Conservation (phyloP, 2,888 invertebrate genomes). For the Helicoverpa assulta region DNA sequence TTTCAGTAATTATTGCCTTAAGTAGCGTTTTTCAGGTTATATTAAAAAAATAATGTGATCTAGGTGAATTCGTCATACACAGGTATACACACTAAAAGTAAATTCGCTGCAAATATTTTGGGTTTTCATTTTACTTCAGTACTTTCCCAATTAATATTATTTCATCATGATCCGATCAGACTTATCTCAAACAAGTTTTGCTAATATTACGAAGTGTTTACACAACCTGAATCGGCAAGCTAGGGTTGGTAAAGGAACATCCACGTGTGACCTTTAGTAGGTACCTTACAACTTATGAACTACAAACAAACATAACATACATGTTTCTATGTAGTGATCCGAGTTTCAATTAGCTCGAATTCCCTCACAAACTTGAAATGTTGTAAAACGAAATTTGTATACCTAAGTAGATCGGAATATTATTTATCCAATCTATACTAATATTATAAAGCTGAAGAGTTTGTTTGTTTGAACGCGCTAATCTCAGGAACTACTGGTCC, state of each 20-base stretch:
- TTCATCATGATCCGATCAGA: no score
- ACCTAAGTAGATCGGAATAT: slow-evolving; percentile 13
- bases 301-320: background rate
- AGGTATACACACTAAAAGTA: no score
- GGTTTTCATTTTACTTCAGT: no score
- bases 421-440: slow-evolving; percentile 15
- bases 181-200: background rate
- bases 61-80: no score
- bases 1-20: no score
- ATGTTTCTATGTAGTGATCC: background rate
- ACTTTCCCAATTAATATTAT: no score
- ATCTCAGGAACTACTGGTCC: no score
- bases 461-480: no score
- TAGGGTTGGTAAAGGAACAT: background rate
- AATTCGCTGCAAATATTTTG: no score
- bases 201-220: background rate
- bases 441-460: no score
- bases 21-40: no score
- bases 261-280: background rate
- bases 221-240: background rate
- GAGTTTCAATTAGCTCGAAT: slow-evolving; percentile 9
- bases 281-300: background rate
- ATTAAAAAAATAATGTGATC: no score
- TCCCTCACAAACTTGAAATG: background rate
- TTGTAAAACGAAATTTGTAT: slow-evolving; percentile 20